Base-by-base conservation (phyloP, 2,888 invertebrate species). In the Thymelicus lineola region DNA sequence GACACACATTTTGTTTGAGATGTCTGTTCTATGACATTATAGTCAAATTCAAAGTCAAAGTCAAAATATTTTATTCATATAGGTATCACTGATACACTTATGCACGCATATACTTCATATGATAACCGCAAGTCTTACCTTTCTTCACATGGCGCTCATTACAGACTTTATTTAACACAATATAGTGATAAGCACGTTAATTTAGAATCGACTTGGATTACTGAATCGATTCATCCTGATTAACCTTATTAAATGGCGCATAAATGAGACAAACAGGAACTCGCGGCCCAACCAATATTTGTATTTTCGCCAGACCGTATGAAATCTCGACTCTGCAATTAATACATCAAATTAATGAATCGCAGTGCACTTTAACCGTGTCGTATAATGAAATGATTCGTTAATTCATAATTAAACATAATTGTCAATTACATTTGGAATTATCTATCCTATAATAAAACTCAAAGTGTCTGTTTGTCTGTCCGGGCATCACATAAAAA, bases 231-330 rank as follows among this genome's bases (percentile, higher is more conserved):
- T 67, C 50, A 66, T 59, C 20, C 67, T 28, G 61, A 67, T 67
- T 67, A 66, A 66, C 66, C 66, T 66, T 42, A 66, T 50, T 50
- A 60, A 60, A 59, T 60, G 53, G 61, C 61, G 61, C 53, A 55
- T 55, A 60, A 67, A 53, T 67, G 67, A 67, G 60, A 67, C 60
- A 67, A 67, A 67, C 67, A 67, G 15, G 35, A 66, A 35, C 50
- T 67, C 60, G 38, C 15, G 50, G 15, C 7, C 50, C n/a, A 20
- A 50, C 50, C 42, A 66, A 66, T 66, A 66, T 66, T 60, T 60
- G 60, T 53, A 53, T 60, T 67, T 50, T 9, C 53, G 53, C 5
- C 42, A 42, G 35, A 67, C 28, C 60, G 35, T 60, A 67, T 35
- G 59, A 60, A 67, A 67, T 66, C 50, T 28, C 53, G 42, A 67